Evolutionary conservation across 2,888 invertebrate species (phyloP).

Genomic region (Campoplex nolae): DNA sequence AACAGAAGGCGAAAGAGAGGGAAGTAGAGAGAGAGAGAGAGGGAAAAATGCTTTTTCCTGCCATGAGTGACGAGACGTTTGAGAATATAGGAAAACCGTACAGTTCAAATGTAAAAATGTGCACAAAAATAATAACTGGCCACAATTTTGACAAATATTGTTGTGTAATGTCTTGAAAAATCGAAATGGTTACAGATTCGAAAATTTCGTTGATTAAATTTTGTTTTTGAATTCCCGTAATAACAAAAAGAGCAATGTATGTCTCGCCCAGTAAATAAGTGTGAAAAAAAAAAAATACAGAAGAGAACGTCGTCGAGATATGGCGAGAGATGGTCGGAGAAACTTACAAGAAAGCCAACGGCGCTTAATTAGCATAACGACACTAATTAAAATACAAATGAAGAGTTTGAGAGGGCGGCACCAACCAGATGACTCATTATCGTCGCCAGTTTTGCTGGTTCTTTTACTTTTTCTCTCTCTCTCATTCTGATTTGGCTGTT

Average conservation of each 20-base stretch:
- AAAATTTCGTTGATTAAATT: slow-evolving; percentile 2
- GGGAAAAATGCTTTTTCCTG: background rate
- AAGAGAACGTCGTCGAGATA: slow-evolving; percentile 67
- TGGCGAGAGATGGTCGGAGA: slow-evolving; percentile 32
- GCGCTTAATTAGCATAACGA: slow-evolving; percentile 87
- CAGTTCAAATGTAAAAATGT: background rate
- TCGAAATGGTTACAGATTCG: background rate
- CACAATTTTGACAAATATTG: background rate
- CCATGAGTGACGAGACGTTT: background rate
- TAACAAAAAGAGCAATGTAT: slow-evolving; percentile 9
- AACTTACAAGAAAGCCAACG: slow-evolving; percentile 81
- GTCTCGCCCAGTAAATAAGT: slow-evolving; percentile 17
- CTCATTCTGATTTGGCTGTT: slow-evolving; percentile 58
- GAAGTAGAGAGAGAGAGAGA: slow-evolving; percentile 37
- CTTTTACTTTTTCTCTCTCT: slow-evolving; percentile 66
- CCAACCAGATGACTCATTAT: slow-evolving; percentile 83
- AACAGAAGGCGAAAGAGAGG: background rate
- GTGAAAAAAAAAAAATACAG: background rate
- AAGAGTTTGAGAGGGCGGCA: slow-evolving; percentile 87
- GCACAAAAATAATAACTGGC: background rate
- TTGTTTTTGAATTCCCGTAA: background rate
- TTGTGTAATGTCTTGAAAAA: background rate
- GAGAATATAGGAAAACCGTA: slow-evolving; percentile 35
- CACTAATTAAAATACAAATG: slow-evolving; percentile 91
- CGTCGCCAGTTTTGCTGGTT: slow-evolving; percentile 75